phyloP scores from a whole-genome alignment of 2,888 invertebrate species.

The Synanthedon myopaeformis region DNA sequence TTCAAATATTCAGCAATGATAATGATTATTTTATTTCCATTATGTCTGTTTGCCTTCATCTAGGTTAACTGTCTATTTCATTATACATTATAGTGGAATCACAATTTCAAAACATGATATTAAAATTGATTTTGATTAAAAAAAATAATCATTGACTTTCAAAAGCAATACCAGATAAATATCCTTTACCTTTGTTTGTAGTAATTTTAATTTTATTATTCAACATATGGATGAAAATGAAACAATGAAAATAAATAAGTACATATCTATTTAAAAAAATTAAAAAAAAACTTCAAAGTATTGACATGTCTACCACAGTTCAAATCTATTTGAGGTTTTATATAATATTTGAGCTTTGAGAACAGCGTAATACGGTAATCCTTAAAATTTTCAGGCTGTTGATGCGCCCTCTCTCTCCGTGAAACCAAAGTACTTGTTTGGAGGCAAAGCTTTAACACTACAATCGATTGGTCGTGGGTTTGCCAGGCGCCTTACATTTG shows the following conservation, averaged over 20 bases:
- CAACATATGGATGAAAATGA: no score
- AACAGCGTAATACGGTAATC: background rate
- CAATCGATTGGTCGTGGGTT: conserved; percentile 80
- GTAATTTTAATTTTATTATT: no score
- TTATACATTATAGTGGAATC: no score
- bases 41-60: no score
- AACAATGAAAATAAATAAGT: background rate
- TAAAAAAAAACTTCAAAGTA: background rate
- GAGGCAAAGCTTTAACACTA: conserved; percentile 75
- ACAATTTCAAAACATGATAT: no score
- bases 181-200: no score
- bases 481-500: conserved; percentile 79
- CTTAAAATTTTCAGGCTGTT: conserved; percentile 43
- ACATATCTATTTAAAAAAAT: conserved; percentile 10
- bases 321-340: conserved; percentile 15
- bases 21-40: no score
- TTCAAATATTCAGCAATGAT: no score
- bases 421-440: conserved; percentile 72
- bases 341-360: conserved; percentile 1
- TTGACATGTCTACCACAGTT: conserved; percentile 14
- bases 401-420: conserved; percentile 54
- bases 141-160: no score
- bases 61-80: no score
- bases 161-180: no score
- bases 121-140: no score